These are phyloP conservation scores for Yoshiicerus persimilis DNA, from an alignment of 1,140 invertebrate genomes.

Conservation along the genomic window DNA sequence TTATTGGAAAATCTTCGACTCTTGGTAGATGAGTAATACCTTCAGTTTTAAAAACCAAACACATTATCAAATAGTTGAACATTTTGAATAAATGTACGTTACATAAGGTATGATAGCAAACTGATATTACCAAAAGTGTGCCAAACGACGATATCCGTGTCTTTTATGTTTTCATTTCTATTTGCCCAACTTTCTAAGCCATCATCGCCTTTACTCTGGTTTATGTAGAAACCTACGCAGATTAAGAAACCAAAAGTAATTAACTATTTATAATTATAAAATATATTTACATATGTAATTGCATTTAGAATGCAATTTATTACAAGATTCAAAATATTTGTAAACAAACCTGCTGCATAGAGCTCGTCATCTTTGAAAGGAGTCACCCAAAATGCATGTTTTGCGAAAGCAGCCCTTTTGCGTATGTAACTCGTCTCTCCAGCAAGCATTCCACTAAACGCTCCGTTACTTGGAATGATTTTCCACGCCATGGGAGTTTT, in stretches of 20 bases:
- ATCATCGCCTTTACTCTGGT: conserved; percentile 41
- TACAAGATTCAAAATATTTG: too few relatives aligned
- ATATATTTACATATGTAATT: too few relatives aligned
- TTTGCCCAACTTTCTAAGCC: conserved; percentile 23
- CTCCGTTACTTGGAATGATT: background rate
- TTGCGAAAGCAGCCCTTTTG: conserved; percentile 40
- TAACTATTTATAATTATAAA: too few relatives aligned
- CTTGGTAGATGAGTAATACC: conserved; percentile 45
- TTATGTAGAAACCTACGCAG: conserved; percentile 46
- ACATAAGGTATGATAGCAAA: background rate
- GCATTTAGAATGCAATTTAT: too few relatives aligned
- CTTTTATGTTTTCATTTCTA: conserved; percentile 25
- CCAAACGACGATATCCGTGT: conserved; percentile 46
- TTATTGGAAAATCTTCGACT: conserved; percentile 48
- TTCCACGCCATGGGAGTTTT: conserved; percentile 42
- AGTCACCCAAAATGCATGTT: conserved; percentile 42
- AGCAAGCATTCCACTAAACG: conserved; percentile 25
- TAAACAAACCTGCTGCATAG: background rate
- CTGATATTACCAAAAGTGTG: conserved; percentile 13
- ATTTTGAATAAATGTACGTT: too few relatives aligned
- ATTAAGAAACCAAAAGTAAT: too few relatives aligned
- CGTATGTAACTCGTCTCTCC: conserved; percentile 28
- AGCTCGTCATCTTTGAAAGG: conserved; percentile 20
- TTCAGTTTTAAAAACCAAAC: background rate
- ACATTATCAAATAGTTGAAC: background rate